Evolutionary conservation across 2,888 invertebrate species (phyloP), one percentile per base, ranked within the genome.

Genomic region (Drosophila mercatorum): DNA sequence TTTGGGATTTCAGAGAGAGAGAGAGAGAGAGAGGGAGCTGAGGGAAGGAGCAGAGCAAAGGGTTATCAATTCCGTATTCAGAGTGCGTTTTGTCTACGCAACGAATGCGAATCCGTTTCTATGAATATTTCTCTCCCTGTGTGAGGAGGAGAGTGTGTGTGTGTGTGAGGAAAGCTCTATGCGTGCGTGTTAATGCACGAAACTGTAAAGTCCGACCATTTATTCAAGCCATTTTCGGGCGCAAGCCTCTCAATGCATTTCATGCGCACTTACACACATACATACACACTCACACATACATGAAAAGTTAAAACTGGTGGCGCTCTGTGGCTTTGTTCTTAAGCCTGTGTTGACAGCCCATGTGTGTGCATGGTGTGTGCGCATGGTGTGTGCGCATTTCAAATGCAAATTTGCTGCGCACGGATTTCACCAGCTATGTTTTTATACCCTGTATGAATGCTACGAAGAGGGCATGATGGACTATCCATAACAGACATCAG

Each of bases 171-270:
- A 41, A 31, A n/a, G 46, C 58, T 69, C 75, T 68, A 43, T 88
- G 84, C 84, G 89, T 84, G 84, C 84, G 84, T 84, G 84, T 83
- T 84, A 84, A 84, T 84, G 84, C 89, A 86, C 84, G 76, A 84
- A 87, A 83, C 84, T 81, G 88, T 74, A 80, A 78, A 76, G 84
- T 65, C 84, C 66, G 67, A 68, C 61, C 73, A 79, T 70, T 78
- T 69, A 68, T 76, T 74, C 65, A 40, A 70, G 58, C 79, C 63
- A 56, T 55, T 70, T 52, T 38, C 64, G 57, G 41, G 26, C 57
- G 49, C 51, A 44, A 56, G 57, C 62, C 67, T 55, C 63, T 67
- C 77, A 60, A 66, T 88, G 74, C 80, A 82, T 81, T 78, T 72
- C 72, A 77, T 77, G 75, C 77, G 68, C 77, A 80, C 65, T 74